phyloP scores from a whole-genome alignment of 2,888 invertebrate species.

The Frankliniella intonsa region DNA sequence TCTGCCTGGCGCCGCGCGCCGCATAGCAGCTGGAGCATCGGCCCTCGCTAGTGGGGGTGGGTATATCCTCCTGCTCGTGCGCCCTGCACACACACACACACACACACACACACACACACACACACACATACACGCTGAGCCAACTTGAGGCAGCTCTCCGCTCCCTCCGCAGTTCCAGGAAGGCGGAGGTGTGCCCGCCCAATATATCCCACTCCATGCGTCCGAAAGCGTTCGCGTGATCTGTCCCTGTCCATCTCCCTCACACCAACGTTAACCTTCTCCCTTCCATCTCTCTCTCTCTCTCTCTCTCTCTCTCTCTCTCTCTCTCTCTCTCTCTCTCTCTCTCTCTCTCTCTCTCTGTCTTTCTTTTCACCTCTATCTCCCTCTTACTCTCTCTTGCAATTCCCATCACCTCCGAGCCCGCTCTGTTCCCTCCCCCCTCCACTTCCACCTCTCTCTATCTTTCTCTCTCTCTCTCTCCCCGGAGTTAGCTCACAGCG shows the following conservation, averaged over 20 bases:
- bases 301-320: neutral
- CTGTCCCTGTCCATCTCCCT: neutral
- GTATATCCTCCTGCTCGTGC: too few relatives aligned
- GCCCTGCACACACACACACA: too few relatives aligned
- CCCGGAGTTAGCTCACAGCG: neutral
- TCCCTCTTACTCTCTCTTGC: neutral
- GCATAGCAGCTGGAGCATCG: too few relatives aligned
- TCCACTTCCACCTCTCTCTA: neutral
- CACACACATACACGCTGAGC: too few relatives aligned
- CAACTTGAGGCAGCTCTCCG: neutral
- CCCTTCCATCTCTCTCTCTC: neutral
- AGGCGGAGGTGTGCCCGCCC: neutral
- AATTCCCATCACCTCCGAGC: neutral
- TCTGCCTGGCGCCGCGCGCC: too few relatives aligned
- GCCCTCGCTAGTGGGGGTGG: too few relatives aligned
- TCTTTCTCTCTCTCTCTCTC: neutral
- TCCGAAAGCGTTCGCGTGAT: neutral
- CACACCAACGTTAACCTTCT: neutral
- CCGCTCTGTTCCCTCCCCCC: neutral
- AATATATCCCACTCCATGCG: slow-evolving; percentile 1
- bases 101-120: too few relatives aligned
- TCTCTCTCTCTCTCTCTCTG: neutral
- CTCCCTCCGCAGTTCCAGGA: neutral
- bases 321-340: slow-evolving; percentile 13
- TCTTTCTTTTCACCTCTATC: neutral